Evolutionary conservation across 2,113 vertebrate species (phyloP).

Genomic region (Polypterus bichir): DNA sequence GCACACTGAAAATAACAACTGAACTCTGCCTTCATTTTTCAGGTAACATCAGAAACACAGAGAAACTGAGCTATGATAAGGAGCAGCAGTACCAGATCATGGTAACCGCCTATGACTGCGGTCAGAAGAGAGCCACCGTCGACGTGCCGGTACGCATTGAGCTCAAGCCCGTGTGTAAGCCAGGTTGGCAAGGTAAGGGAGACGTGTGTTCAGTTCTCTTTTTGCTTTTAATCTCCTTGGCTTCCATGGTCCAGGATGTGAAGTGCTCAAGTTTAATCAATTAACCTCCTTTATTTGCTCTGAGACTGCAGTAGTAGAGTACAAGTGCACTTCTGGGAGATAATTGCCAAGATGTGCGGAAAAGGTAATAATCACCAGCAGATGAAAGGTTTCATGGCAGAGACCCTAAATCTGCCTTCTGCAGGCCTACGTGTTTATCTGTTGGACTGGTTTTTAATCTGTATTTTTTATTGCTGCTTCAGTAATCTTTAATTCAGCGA

Average conservation of each 20-base stretch:
- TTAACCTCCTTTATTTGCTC: conserved; percentile 6
- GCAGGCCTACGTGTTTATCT: too few relatives aligned
- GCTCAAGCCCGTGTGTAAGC: conserved; percentile 89
- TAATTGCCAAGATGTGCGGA: too few relatives aligned
- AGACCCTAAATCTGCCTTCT: too few relatives aligned
- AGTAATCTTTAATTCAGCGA: too few relatives aligned
- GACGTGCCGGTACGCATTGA: conserved; percentile 72
- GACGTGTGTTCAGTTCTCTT: background rate
- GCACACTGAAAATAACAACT: background rate
- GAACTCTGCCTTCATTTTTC: conserved; percentile 2
- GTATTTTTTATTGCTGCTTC: too few relatives aligned
- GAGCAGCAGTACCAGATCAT: conserved; percentile 78
- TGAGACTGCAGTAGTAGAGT: background rate
- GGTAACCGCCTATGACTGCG: conserved; percentile 88
- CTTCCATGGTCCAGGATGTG: background rate
- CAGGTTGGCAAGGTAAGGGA: conserved; percentile 90
- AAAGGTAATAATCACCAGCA: too few relatives aligned
- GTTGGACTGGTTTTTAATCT: too few relatives aligned
- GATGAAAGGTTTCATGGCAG: too few relatives aligned
- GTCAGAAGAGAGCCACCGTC: conserved; percentile 74
- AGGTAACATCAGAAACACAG: conserved; percentile 94
- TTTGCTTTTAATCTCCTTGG: background rate
- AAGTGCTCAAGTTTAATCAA: background rate
- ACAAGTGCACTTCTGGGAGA: too few relatives aligned
- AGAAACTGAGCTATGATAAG: conserved; percentile 79